Percentiles rank a stretch among this genome's conserved stretches.
Evolutionary conservation across 2,113 vertebrate species (phyloP).

Genomic region (Hippocampus abdominalis): DNA sequence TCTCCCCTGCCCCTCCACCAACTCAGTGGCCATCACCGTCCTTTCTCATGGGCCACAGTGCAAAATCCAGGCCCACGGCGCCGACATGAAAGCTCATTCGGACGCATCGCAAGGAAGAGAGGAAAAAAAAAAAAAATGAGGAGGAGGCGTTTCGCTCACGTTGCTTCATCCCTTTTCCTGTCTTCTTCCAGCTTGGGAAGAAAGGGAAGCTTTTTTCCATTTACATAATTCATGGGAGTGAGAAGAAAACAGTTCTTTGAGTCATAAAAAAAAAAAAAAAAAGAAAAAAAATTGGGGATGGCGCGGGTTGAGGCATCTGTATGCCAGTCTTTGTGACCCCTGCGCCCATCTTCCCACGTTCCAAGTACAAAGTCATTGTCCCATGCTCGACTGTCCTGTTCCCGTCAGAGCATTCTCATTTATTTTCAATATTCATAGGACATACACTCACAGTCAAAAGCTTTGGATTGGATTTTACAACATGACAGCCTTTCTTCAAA

Average conservation of each 20-base stretch:
- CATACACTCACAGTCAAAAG: constrained; percentile 75
- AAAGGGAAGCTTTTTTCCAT: constrained; percentile 77
- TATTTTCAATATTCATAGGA: constrained; percentile 72
- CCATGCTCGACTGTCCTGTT: constrained; percentile 75
- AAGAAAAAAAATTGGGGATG: constrained; percentile 40
- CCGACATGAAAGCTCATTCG: constrained; percentile 87
- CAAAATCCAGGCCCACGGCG: constrained; percentile 68
- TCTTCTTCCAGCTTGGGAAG: constrained; percentile 13
- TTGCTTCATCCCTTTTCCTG: constrained; percentile 44
- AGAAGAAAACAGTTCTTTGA: constrained; percentile 77
- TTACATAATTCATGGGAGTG: constrained; percentile 93
- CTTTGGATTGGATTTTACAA: not conserved
- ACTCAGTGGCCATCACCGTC: constrained; percentile 80
- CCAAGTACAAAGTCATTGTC: constrained; percentile 75
- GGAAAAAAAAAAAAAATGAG: constrained; percentile 48
- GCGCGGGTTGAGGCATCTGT: constrained; percentile 64
- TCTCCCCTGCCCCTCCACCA: constrained; percentile 76
- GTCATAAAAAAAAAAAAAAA: constrained; percentile 35
- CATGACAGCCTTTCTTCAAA: not conserved
- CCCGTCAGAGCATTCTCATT: constrained; percentile 70
- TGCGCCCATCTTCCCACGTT: constrained; percentile 43
- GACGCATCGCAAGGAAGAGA: constrained; percentile 53
- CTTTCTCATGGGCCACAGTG: constrained; percentile 87
- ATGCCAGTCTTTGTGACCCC: constrained; percentile 86
- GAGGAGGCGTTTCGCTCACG: constrained; percentile 71